Base-by-base conservation (phyloP, 2,888 invertebrate genomes). In the Ophraella communa region DNA sequence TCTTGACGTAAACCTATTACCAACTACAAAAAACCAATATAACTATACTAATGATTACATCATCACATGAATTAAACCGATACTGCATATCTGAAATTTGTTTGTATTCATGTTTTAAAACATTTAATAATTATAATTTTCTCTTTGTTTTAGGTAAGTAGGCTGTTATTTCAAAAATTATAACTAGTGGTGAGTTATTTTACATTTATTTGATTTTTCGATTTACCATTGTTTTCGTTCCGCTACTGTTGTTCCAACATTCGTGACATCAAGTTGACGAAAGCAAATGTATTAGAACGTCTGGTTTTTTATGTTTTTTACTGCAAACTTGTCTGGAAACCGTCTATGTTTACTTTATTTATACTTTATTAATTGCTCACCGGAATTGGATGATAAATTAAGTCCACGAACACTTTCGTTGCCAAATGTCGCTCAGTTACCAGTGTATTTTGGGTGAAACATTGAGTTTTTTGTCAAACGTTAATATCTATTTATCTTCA, bases 281-380 rank as follows among this genome's bases (percentile, higher is more conserved):
- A 45, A 24, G 51, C 27, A 18, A 53, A 53, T 21, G 53, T 53
- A 23, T 35, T 53, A 33, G 24, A 51, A 53, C 21, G 21, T 57
- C 33, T 30, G 11, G 57, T 57, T 21, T 23, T 49, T 35, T 35
- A 20, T 33, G 47, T 57, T 57, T 54, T 55, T 57, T 45, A n/a
- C n/a, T 47, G 47, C 3, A 17, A 2, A 11, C 21, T 3, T 1
- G 35, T 21, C 57, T 47, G 44, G 45, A 30, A 47, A 57, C 24
- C 18, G 57, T 57, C 57, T 57, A 35, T 57, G 47, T 57, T 57
- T 57, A 57, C 17, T 17, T 27, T 4, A 33, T 7, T 3, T 33
- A 33, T 57, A n/a, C 47, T 57, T 57, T 27, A 8, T 27, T 8
- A 27, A 44, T 27, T 55, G 21, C 27, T 47, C 14, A 21, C 33